phyloP scores from a whole-genome alignment of 2,113 vertebrate genomes.

The Gopherus evgoodei region DNA sequence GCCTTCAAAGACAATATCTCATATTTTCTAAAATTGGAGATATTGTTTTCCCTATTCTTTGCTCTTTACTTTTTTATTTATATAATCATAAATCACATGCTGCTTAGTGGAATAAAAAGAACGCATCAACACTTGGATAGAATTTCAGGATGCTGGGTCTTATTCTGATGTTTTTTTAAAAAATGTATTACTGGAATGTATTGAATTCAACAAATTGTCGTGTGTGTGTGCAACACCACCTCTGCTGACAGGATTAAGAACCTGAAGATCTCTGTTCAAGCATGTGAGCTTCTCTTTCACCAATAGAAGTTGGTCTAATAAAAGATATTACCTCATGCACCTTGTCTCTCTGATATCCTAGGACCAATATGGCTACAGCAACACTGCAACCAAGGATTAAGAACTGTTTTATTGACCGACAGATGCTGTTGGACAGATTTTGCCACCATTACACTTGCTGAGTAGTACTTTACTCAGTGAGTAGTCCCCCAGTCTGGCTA shows the following conservation, averaged over 20 bases:
- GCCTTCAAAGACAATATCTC: neutral
- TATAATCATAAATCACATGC: neutral
- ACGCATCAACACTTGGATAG: neutral
- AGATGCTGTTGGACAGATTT: neutral
- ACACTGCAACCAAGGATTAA: neutral
- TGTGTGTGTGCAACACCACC: neutral
- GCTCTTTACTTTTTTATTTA: neutral
- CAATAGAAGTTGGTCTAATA: neutral
- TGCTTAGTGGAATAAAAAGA: neutral
- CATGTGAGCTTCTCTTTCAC: neutral
- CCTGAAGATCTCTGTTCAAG: neutral
- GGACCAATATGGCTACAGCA: neutral
- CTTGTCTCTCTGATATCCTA: neutral
- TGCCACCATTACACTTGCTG: neutral
- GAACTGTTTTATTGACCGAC: neutral
- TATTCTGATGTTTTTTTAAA: neutral
- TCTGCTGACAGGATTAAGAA: too few relatives aligned
- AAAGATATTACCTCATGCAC: neutral
- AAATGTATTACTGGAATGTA: neutral
- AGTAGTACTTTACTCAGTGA: neutral
- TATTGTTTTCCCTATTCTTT: neutral
- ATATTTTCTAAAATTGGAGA: neutral
- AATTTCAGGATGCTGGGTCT: neutral
- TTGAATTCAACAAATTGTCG: neutral
- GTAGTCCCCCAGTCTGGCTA: neutral